Base-by-base conservation (phyloP, 2,113 vertebrate genomes). In the Zapus hudsonius region DNA sequence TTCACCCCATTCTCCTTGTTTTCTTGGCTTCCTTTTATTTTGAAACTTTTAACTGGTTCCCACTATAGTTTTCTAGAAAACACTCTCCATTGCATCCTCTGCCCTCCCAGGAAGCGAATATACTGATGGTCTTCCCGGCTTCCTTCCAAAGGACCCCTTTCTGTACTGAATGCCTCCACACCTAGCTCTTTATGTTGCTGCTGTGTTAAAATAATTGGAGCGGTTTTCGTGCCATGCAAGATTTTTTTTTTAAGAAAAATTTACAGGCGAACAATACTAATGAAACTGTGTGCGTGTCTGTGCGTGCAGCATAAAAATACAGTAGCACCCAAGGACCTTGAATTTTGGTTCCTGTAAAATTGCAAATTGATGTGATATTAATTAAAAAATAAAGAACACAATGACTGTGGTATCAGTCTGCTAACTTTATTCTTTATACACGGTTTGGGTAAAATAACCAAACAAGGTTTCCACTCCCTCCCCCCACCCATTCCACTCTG, bases 311-410 rank as follows among this genome's bases (percentile, higher is more conserved):
- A 64, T 96, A 89, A 95, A 95, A 95, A 89, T 94, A 89, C 87
- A 88, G 93, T 96, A 95, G 96, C 88, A 72, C 67, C 61, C 76
- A 82, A 73, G 94, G 93, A 95, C 89, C 96, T 95, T 91, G 36
- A 91, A 47, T 86, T 89, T 40, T 89, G 93, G 95, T 95, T 93
- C 94, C 90, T 96, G 96, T 96, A 96, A 94, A 95, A 94, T 89
- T 97, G 93, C 95, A 97, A 95, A 95, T 87, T 95, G 95, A 96
- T 97, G 96, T 97, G 96, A 90, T 97, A 92, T 96, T 97, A 96
- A 97, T 97, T 95, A 96, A 70, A 63, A 74, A 92, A 95, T 92
- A 78, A 83, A 92, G 66, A 78, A 91, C 70, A 95, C 92, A 89
- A 42, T 81, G 81, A 75, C 92, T 66, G 87, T 85, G 91, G 63